Evolutionary conservation across 1,140 invertebrate genomes (phyloP), one percentile per base, ranked within the genome.

Genomic region (Amphibalanus amphitrite): DNA sequence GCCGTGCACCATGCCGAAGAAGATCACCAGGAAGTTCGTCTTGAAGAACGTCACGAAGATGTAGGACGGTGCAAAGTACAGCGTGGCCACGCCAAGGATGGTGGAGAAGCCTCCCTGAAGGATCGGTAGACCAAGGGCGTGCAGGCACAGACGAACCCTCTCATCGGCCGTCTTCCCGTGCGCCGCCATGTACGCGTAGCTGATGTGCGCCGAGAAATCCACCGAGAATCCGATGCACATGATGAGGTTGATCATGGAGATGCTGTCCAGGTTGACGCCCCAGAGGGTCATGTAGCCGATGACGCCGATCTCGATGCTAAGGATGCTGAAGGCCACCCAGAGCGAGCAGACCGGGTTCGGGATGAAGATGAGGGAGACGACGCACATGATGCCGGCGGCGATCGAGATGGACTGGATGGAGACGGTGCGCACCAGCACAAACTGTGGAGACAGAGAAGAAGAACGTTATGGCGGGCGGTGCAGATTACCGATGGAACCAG

Each of bases 191-290:
- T 95, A 98, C 0, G 93, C 93, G 78, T 98, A 97, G 75, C 93
- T 96, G 67, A 98, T 97, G 77, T 98, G 95, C 6, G 95, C 95
- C 0, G 93, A 95, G 79, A 96, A 98, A 77, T 98, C 95, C 0
- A 98, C 93, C 3, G 93, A 96, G 81, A 98, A 98, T 64, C 95
- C 95, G 33, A 98, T 96, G 77, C 94, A 96, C 95, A 98, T 98
- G 69, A 98, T 97, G 0, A 98, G 83, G 77, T 98, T 97, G 65
- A 98, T 97, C 95, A 98, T 98, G 0, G 95, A 97, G 76, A 98
- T 96, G 3, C 94, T 94, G 79, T 97, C 95, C 40, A 98, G 82
- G 77, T 93, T 95, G 0, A 98, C 92, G 74, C 88, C 87, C 94
- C 95, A 98, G 0, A 97, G 81, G 0, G 93, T 88, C 91, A 98